phyloP scores from a whole-genome alignment of 2,797 vertebrate species.

The Notoglanidium macrostoma region DNA sequence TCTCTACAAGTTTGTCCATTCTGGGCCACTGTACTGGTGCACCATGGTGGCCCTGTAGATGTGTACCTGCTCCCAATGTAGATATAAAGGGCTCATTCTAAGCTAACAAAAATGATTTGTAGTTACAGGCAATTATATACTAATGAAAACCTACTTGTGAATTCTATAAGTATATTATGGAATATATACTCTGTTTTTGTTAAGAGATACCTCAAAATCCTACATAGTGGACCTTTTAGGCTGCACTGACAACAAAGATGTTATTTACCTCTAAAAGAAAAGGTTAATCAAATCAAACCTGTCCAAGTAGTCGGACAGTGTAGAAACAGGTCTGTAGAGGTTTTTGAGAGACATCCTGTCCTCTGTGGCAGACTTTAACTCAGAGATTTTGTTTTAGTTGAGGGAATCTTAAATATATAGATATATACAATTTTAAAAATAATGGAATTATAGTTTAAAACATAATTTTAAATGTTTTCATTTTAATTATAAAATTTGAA shows the following conservation, averaged over 20 bases:
- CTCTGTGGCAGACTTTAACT: background rate
- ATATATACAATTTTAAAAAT: too few relatives aligned
- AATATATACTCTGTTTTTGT: too few relatives aligned
- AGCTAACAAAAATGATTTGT: too few relatives aligned
- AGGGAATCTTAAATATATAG: background rate
- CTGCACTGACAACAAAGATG: background rate
- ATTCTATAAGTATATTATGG: too few relatives aligned
- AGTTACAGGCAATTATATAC: too few relatives aligned
- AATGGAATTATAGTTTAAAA: conserved; percentile 10
- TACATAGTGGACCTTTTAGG: background rate
- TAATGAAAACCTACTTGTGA: too few relatives aligned
- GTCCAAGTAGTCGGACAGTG: background rate
- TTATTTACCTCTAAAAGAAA: background rate
- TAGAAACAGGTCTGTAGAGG: background rate
- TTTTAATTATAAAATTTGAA: background rate
- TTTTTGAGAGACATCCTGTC: conserved; percentile 17
- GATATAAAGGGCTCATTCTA: too few relatives aligned
- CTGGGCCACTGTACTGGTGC: too few relatives aligned
- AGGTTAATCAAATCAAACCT: background rate
- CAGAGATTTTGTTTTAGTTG: background rate
- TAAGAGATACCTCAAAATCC: too few relatives aligned
- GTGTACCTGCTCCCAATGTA: too few relatives aligned
- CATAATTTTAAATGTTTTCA: background rate
- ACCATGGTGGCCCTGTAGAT: too few relatives aligned
- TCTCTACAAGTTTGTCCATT: too few relatives aligned